Percentiles rank a stretch among this genome's conserved stretches.
Evolutionary conservation across 2,888 invertebrate species (phyloP).

Genomic region (Perizoma flavofasciatum): DNA sequence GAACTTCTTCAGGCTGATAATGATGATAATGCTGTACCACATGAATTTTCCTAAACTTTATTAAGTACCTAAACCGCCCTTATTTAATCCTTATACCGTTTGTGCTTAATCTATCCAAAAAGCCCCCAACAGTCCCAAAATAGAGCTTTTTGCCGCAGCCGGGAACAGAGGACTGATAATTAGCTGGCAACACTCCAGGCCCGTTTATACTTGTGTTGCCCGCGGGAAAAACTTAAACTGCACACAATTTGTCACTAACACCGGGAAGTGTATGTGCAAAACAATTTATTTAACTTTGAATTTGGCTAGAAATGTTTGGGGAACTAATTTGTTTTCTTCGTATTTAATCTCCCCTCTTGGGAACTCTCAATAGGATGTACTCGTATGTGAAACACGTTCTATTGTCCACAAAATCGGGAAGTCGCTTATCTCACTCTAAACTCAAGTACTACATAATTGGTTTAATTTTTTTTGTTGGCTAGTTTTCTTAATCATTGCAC

Average conservation of each 20-base stretch:
- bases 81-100: conserved; percentile 18
- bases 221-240: conserved; percentile 39
- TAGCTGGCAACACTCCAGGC: conserved; percentile 43
- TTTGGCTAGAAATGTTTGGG: conserved; percentile 5
- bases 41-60: conserved; percentile 5
- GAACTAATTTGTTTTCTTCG: background rate
- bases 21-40: too few species aligned
- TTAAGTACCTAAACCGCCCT: conserved; percentile 5
- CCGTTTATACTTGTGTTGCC: conserved; percentile 37
- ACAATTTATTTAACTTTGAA: conserved; percentile 31
- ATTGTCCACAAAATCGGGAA: too few species aligned
- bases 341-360: too few species aligned
- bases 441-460: too few species aligned
- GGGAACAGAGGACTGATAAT: conserved; percentile 37
- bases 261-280: conserved; percentile 20
- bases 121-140: conserved; percentile 19
- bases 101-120: conserved; percentile 22
- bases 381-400: too few species aligned
- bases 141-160: conserved; percentile 27
- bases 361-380: too few species aligned
- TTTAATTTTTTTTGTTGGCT: too few species aligned
- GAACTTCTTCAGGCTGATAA: too few species aligned
- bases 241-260: conserved; percentile 33
- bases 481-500: too few species aligned
- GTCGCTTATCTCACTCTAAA: too few species aligned